Conservation (phyloP, 2,797 vertebrate species). For the Florisuga fusca region DNA sequence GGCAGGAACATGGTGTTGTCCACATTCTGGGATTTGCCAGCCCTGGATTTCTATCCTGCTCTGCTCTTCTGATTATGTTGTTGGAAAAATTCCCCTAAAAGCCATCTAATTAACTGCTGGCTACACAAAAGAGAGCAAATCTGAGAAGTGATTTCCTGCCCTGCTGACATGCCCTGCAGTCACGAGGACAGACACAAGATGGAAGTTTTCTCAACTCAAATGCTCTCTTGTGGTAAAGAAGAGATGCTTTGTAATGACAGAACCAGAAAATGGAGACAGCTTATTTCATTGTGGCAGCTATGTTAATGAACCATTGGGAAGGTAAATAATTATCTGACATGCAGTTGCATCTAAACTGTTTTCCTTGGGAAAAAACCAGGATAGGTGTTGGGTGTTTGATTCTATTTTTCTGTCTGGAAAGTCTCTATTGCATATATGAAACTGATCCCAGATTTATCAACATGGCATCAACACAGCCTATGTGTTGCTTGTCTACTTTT, state of each 20-base stretch:
- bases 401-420: constrained; percentile 27
- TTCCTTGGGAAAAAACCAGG: neutral
- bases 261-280: constrained; percentile 57
- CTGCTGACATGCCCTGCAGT: neutral
- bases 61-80: neutral
- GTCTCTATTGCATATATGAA: neutral
- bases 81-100: neutral
- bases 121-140: constrained; percentile 15
- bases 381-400: neutral
- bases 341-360: constrained; percentile 56
- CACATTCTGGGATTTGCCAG: neutral
- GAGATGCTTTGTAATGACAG: constrained; percentile 56
- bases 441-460: neutral
- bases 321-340: constrained; percentile 64
- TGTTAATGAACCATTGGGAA: constrained; percentile 70
- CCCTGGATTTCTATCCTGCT: neutral
- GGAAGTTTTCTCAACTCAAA: constrained; percentile 61
- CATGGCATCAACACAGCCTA: neutral
- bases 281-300: constrained; percentile 51
- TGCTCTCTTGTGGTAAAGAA: constrained; percentile 65
- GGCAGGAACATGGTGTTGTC: neutral
- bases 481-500: neutral
- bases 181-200: constrained; percentile 30
- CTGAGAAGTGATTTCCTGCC: constrained; percentile 30
- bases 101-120: constrained; percentile 40